Conservation (phyloP, 2,113 vertebrate species). For the Parus major region DNA sequence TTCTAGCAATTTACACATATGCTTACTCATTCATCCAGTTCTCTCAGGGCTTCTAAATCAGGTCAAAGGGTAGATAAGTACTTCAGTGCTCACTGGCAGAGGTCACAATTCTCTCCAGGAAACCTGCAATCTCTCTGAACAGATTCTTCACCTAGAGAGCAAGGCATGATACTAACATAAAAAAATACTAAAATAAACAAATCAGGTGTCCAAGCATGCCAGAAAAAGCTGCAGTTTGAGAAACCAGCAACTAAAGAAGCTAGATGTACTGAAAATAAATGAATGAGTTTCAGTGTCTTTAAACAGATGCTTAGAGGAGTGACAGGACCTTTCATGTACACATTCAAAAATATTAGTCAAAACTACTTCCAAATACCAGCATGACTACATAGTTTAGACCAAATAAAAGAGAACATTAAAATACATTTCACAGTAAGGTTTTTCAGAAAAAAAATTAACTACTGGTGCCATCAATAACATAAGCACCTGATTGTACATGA, state of each 20-base stretch:
- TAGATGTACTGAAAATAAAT: neutral
- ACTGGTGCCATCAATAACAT: neutral
- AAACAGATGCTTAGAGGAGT: neutral
- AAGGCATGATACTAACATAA: neutral
- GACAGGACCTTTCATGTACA: neutral
- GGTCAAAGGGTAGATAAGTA: neutral
- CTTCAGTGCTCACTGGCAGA: fast-evolving
- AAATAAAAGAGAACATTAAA: neutral
- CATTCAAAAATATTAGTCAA: neutral
- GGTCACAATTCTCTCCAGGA: neutral
- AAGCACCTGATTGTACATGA: fast-evolving
- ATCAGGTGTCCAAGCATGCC: fast-evolving
- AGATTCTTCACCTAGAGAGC: neutral
- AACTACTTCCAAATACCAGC: neutral
- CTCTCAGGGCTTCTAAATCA: neutral
- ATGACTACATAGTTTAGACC: neutral
- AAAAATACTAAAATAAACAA: neutral
- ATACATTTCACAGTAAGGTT: neutral
- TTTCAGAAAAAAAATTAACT: neutral
- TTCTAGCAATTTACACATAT: neutral
- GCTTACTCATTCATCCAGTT: neutral
- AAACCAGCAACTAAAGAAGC: neutral
- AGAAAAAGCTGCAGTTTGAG: neutral
- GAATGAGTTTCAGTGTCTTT: neutral
- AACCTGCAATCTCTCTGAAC: neutral